Evolutionary conservation across 2,797 vertebrate genomes (phyloP).

Genomic region (Rhincodon typus): DNA sequence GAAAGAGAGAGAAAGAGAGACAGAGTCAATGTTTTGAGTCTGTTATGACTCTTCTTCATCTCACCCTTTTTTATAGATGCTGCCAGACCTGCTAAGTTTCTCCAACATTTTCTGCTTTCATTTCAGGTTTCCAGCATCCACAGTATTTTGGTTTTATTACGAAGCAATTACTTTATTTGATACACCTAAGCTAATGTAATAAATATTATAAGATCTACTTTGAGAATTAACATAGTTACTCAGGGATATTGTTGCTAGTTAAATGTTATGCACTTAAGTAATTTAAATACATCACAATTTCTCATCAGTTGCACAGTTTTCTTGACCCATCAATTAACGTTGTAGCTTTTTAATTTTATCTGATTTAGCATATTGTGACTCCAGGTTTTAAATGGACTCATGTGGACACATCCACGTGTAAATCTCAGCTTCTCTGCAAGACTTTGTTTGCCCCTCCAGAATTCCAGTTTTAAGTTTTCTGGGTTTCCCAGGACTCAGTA

Average conservation of each 20-base stretch:
- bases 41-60: no score
- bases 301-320: background rate
- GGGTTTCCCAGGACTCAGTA: background rate
- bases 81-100: no score
- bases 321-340: background rate
- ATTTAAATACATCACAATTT: constrained; percentile 4
- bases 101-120: no score
- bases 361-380: background rate
- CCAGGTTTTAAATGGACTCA: background rate
- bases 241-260: background rate
- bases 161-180: background rate
- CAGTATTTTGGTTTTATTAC: no score
- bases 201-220: background rate
- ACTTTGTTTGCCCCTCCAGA: background rate
- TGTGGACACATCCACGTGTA: background rate
- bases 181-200: background rate
- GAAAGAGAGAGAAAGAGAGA: no score
- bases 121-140: no score
- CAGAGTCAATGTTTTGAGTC: no score
- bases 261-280: background rate
- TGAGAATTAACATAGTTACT: background rate
- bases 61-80: no score
- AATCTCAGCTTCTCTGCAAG: background rate
- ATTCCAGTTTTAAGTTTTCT: background rate
- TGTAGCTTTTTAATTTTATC: background rate